Evolutionary conservation across 2,113 vertebrate genomes (phyloP).

Genomic region (Zosterops borbonicus): DNA sequence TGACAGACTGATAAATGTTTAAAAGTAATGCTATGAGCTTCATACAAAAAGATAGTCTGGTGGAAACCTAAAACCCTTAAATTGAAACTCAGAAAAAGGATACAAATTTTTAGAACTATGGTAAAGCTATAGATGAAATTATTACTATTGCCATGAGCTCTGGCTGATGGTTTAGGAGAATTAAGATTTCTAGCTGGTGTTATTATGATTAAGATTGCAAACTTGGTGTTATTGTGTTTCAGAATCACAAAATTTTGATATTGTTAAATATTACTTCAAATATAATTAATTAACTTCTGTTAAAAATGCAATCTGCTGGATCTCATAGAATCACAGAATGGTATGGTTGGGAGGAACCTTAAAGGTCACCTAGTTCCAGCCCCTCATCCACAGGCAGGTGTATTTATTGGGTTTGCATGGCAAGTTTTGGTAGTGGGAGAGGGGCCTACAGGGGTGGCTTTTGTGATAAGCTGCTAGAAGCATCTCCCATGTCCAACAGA

Average conservation of each 20-base stretch:
- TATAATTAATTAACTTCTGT: not conserved
- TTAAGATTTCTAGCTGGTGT: not conserved
- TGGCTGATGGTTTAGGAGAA: not conserved
- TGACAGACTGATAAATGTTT: not conserved
- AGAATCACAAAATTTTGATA: not conserved
- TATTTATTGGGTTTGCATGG: fast-evolving
- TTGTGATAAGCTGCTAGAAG: not conserved
- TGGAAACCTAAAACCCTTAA: not conserved
- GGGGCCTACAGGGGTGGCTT: fast-evolving
- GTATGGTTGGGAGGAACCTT: not conserved
- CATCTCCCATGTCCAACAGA: not conserved
- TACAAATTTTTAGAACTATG: not conserved
- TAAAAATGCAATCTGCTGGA: not conserved
- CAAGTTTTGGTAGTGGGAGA: not conserved
- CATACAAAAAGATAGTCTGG: not conserved
- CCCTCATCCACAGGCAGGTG: not conserved
- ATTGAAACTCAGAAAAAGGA: not conserved
- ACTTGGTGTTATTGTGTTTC: not conserved
- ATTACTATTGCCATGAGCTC: not conserved
- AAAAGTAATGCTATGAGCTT: not conserved
- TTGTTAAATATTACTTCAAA: not conserved
- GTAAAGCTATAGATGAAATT: not conserved
- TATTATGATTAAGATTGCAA: not conserved
- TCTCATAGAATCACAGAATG: not conserved
- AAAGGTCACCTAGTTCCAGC: too few relatives aligned